Evolutionary conservation across 2,113 vertebrate species (phyloP).

Genomic region (Symphodus melops): DNA sequence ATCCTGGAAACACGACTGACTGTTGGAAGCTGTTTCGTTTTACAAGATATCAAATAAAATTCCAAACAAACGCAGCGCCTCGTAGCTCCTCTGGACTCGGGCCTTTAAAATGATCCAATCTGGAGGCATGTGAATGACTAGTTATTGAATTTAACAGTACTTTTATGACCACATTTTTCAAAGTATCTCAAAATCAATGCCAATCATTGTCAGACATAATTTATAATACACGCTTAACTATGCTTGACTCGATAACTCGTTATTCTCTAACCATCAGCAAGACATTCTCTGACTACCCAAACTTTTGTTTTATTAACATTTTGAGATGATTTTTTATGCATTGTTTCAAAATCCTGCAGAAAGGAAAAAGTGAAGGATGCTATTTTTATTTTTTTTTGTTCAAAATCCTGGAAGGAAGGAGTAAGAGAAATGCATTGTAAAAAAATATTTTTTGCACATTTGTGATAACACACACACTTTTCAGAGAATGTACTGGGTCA

Average conservation of each 20-base stretch:
- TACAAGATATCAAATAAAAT: conserved; percentile 73
- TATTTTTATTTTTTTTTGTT: too few relatives aligned
- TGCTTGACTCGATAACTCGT: not conserved
- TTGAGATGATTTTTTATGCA: too few relatives aligned
- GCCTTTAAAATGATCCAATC: conserved; percentile 24
- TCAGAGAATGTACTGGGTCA: too few relatives aligned
- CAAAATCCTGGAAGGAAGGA: too few relatives aligned
- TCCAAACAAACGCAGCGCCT: conserved; percentile 53
- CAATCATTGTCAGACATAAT: conserved; percentile 5
- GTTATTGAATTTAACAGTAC: conserved; percentile 33
- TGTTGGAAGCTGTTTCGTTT: conserved; percentile 71
- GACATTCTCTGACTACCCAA: too few relatives aligned
- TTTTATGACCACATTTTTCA: conserved; percentile 20
- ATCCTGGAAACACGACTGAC: conserved; percentile 51
- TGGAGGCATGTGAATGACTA: conserved; percentile 24
- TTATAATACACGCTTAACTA: not conserved
- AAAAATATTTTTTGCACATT: too few relatives aligned
- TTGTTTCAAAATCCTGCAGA: too few relatives aligned
- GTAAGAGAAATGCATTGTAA: too few relatives aligned
- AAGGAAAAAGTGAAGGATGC: too few relatives aligned
- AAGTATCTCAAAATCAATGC: conserved; percentile 13
- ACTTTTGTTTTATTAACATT: too few relatives aligned
- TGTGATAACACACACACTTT: too few relatives aligned
- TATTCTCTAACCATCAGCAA: not conserved
- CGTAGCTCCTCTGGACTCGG: conserved; percentile 9